Conservation (phyloP, 2,797 vertebrate genomes). For the Eremophila alpestris region DNA sequence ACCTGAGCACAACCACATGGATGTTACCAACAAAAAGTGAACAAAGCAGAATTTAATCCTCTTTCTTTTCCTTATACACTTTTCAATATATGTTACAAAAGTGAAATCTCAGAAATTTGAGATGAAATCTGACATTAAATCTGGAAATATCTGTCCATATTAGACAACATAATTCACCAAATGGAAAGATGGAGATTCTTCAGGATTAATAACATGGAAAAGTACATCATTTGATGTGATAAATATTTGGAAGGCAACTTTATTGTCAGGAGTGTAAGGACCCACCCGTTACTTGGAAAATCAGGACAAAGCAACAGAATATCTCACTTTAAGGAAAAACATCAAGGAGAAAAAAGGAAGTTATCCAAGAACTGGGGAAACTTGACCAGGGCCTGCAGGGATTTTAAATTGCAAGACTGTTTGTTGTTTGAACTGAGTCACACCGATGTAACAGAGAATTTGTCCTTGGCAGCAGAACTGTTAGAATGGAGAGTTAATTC, state of each 20-base stretch:
- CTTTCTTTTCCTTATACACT: not conserved
- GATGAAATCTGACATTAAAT: not conserved
- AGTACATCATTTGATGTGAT: constrained; percentile 64
- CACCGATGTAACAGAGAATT: constrained; percentile 52
- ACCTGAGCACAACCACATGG: not conserved
- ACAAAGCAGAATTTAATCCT: not conserved
- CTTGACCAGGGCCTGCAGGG: constrained; percentile 49
- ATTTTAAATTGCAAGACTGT: constrained; percentile 59
- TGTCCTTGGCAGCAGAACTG: constrained; percentile 68
- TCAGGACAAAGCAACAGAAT: constrained; percentile 63
- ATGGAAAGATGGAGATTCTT: constrained; percentile 60
- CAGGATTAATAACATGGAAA: constrained; percentile 55
- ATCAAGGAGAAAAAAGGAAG: constrained; percentile 61
- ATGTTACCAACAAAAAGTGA: not conserved
- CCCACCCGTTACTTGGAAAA: constrained; percentile 73
- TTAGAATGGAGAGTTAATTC: constrained; percentile 53
- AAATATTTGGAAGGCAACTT: constrained; percentile 70
- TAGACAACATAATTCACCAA: constrained; percentile 16
- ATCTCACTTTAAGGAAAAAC: constrained; percentile 66
- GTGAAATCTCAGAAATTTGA: not conserved
- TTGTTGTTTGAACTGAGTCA: constrained; percentile 74
- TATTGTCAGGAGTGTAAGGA: constrained; percentile 69
- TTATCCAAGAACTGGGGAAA: constrained; percentile 67
- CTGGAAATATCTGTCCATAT: constrained; percentile 3
- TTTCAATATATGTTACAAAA: not conserved